Percentiles rank a stretch among this genome's conserved stretches.
These are phyloP conservation scores for Campaea margaritaria DNA, from an alignment of 2,888 invertebrate genomes.

Conservation along the genomic window DNA sequence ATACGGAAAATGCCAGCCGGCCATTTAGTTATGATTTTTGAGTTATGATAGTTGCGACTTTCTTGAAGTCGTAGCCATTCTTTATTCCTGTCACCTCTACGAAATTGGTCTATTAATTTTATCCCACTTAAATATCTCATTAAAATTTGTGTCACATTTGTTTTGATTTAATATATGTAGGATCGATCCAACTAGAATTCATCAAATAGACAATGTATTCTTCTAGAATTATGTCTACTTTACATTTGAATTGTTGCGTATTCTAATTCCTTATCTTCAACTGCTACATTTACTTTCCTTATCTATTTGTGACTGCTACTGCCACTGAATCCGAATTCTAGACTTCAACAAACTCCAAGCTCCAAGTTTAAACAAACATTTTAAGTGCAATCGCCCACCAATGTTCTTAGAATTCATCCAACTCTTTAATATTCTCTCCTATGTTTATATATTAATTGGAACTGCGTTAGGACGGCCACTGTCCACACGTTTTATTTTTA, in stretches of 20 bases:
- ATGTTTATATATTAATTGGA: constrained; percentile 25
- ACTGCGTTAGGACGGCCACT: constrained; percentile 49
- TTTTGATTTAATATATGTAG: constrained; percentile 1
- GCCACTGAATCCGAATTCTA: neutral
- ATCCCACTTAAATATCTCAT: constrained; percentile 17
- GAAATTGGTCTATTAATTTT: constrained; percentile 20
- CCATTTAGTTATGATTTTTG: constrained; percentile 42
- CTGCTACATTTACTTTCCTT: neutral
- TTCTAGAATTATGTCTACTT: no score
- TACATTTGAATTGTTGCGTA: neutral
- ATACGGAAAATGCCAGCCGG: constrained; percentile 47
- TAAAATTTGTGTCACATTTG: constrained; percentile 15
- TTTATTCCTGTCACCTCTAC: constrained; percentile 25
- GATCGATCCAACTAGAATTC: neutral
- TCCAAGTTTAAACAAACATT: constrained; percentile 13
- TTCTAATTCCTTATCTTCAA: neutral
- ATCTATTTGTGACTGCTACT: neutral
- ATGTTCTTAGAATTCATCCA: constrained; percentile 20
- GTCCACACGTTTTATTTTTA: constrained; percentile 75
- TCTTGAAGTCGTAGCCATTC: constrained; percentile 31
- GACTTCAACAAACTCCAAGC: neutral
- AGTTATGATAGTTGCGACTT: constrained; percentile 33
- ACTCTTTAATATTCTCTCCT: constrained; percentile 12
- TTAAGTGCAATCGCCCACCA: constrained; percentile 6
- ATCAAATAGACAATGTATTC: no score